Base-by-base conservation (phyloP, 2,797 vertebrate species). In the Acestrorhynchus altus region DNA sequence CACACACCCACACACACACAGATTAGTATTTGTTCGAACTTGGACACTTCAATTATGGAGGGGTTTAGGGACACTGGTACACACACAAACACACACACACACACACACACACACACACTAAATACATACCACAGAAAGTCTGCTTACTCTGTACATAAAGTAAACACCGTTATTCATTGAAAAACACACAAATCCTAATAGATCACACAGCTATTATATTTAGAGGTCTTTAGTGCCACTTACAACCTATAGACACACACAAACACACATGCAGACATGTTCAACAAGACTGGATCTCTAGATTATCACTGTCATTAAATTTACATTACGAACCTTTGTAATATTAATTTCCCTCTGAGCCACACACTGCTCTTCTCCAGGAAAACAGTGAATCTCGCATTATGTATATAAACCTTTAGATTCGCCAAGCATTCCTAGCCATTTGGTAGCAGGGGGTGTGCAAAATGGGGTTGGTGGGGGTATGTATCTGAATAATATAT, bases 331-430 rank as follows among this genome's bases (percentile, higher is more conserved):
- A 61, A 80, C 86, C 83, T 89, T 84, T 90, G 85, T 78, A 85
- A 91, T 90, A 90, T 89, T 87, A 81, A 92, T 91, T 90, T 87
- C 88, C 86, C 87, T 90, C 64, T 85, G 79, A 92, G 88, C 86
- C 64, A 87, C 86, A 87, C 86, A 7, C 84, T 86, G 88, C 84
- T 88, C 83, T 89, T 86, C 87, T 89, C 87, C 88, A 87, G 87
- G 39, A 86, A 84, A 91, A 90, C 88, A 90, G 88, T 80, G 88
- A 87, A 89, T 86, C 83, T 61, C 89, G 87, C 86, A 90, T 90
- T 88, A 90, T 89, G 86, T 90, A 85, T 92, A 88, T 91, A 90
- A 88, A 90, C 86, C 83, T 87, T 90, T 80, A 87, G 90, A 89
- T 90, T 28, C 88, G 85, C 88, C 90, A 87, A 91, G 89, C 87